Percentiles rank a stretch among this genome's conserved stretches.
Evolutionary conservation across 2,888 invertebrate genomes (phyloP).

Genomic region (Asteroscopus sphinx): DNA sequence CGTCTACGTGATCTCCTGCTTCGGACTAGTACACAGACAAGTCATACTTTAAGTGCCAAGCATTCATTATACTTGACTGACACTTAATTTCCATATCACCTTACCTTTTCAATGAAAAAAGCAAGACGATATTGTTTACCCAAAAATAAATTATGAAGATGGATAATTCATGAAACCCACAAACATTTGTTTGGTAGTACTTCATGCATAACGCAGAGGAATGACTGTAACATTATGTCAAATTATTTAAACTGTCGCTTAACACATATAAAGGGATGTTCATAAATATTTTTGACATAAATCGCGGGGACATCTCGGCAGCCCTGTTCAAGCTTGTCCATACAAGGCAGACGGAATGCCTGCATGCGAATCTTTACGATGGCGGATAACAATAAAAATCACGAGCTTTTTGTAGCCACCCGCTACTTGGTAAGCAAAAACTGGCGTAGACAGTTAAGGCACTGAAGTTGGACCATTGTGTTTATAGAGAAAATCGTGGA

Average conservation of each 20-base stretch:
- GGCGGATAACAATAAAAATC: constrained; percentile 73
- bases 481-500: constrained; percentile 34
- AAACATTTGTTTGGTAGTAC: constrained; percentile 27
- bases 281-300: constrained; percentile 50
- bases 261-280: constrained; percentile 43
- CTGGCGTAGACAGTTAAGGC: constrained; percentile 46
- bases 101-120: constrained; percentile 31
- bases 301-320: constrained; percentile 35
- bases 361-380: constrained; percentile 66
- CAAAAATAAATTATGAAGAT: constrained; percentile 36
- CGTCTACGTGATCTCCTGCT: too few species aligned
- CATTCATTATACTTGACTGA: constrained; percentile 11
- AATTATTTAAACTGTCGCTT: constrained; percentile 48
- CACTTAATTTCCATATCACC: constrained; percentile 13
- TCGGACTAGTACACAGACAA: too few species aligned
- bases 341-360: constrained; percentile 63
- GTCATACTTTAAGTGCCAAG: constrained; percentile 1
- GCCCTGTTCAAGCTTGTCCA: constrained; percentile 54
- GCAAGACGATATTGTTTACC: constrained; percentile 7
- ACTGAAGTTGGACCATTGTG: constrained; percentile 47
- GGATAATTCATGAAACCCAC: constrained; percentile 36
- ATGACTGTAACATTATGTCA: constrained; percentile 44
- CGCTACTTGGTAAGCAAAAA: constrained; percentile 59
- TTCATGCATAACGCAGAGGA: constrained; percentile 32
- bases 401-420: constrained; percentile 63